Base-by-base conservation (phyloP, 2,797 vertebrate genomes). In the Pampus argenteus region DNA sequence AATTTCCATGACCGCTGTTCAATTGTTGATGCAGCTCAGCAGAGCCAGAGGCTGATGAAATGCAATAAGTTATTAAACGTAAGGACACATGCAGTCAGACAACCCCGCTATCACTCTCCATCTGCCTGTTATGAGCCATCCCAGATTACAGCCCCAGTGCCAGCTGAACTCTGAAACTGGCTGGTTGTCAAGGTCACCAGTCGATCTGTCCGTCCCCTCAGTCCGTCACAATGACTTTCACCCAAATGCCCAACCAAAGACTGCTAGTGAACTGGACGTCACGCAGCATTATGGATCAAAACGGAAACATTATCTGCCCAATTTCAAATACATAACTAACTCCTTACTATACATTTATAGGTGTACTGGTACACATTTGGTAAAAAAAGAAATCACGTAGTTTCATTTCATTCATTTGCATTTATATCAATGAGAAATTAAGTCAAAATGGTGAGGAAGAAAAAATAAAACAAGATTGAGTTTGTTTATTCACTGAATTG, bases 101-200 rank as follows among this genome's bases (percentile, higher is more conserved):
- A 65, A 38, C 28, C 67, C 26, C 17, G 68, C 56, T 29, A 54
- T 82, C 71, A 7, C 42, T 62, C 26, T 74, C 76, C 51, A 40
- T 38, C 79, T 71, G 83, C 74, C 60, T 74, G 78, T 66, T 80
- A 73, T 79, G 70, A 61, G 29, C 72, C 55, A 72, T 63, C 79
- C 76, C 71, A 81, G 68, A 89, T 74, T 85, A 77, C 77, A 74
- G 75, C 71, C 70, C 40, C 59, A 36, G 66, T 68, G 86, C 80
- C 83, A 85, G 79, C 69, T 73, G 65, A 84, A 82, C 64, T 78
- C 72, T 66, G 65, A 78, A 87, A 59, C 74, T 71, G 86, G 76
- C 74, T 54, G 29, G 36, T 40, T 71, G 81, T 88, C 90, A 90
- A 91, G 84, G 88, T 91, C 86, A 82, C 66, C 42, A 58, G 71